These are phyloP conservation scores for Eupithecia vulgata DNA, from an alignment of 2,888 invertebrate genomes.

Conservation along the genomic window DNA sequence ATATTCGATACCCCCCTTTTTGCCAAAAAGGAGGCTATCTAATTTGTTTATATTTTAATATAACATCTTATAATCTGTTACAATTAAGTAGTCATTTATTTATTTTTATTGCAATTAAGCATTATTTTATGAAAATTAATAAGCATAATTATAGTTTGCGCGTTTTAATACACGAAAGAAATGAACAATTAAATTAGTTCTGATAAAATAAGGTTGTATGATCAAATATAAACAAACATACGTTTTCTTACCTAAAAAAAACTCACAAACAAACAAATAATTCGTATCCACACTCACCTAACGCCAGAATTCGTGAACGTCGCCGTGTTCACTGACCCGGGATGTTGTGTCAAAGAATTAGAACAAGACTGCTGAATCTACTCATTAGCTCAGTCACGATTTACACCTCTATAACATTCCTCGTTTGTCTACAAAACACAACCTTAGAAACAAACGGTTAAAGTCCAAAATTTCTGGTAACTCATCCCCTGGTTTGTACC, in stretches of 20 bases:
- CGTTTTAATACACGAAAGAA: no score
- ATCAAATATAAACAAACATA: not conserved
- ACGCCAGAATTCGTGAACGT: constrained; percentile 39
- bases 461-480: constrained; percentile 1
- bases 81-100: no score
- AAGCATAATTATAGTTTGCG: no score
- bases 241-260: not conserved
- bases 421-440: constrained; percentile 16
- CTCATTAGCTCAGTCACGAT: constrained; percentile 72
- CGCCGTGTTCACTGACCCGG: constrained; percentile 72
- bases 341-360: constrained; percentile 76
- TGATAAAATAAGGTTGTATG: no score
- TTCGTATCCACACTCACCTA: constrained; percentile 39
- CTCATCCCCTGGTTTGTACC: not conserved
- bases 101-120: no score
- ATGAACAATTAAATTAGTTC: no score
- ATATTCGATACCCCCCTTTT: no score
- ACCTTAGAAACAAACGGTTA: not conserved
- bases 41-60: no score
- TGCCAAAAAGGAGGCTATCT: no score
- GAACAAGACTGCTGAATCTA: constrained; percentile 62
- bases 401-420: constrained; percentile 63
- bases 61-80: no score
- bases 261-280: not conserved
- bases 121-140: no score